A percentile compares a stretch with the other conserved stretches of the same genome.
phyloP scores from a whole-genome alignment of 2,113 vertebrate genomes.

The Pavo muticus region DNA sequence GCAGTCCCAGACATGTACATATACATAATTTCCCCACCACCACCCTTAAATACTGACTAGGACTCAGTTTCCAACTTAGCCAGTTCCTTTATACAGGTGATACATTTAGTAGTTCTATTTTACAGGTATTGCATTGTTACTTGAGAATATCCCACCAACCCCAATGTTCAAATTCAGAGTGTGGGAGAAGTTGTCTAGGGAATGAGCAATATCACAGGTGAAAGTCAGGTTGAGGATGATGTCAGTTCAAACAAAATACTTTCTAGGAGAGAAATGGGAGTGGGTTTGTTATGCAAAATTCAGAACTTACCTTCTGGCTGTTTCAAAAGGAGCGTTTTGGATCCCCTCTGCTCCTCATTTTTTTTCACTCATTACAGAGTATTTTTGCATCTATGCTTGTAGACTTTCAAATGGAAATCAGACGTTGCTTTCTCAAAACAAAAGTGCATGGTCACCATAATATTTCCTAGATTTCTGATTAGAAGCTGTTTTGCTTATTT shows the following conservation, averaged over 20 bases:
- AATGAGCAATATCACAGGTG: neutral
- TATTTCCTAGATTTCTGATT: neutral
- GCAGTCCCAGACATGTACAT: neutral
- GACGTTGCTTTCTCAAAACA: neutral
- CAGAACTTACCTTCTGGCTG: neutral
- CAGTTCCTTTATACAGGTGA: neutral
- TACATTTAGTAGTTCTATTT: neutral
- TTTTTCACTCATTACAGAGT: neutral
- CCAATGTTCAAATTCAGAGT: neutral
- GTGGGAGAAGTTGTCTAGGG: neutral
- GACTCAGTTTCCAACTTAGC: neutral
- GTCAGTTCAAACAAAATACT: neutral
- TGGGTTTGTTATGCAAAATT: neutral
- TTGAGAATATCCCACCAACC: neutral
- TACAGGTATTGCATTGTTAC: no score
- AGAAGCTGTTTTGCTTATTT: neutral
- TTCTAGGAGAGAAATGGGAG: neutral
- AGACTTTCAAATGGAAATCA: neutral
- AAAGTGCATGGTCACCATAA: neutral
- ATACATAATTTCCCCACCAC: neutral
- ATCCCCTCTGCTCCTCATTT: accelerated
- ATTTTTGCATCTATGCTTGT: neutral
- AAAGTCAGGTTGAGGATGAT: neutral
- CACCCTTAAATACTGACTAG: no score
- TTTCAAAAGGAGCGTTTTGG: neutral